Evolutionary conservation across 2,113 vertebrate species (phyloP).

Genomic region (Speoplatyrhinus poulsoni): DNA sequence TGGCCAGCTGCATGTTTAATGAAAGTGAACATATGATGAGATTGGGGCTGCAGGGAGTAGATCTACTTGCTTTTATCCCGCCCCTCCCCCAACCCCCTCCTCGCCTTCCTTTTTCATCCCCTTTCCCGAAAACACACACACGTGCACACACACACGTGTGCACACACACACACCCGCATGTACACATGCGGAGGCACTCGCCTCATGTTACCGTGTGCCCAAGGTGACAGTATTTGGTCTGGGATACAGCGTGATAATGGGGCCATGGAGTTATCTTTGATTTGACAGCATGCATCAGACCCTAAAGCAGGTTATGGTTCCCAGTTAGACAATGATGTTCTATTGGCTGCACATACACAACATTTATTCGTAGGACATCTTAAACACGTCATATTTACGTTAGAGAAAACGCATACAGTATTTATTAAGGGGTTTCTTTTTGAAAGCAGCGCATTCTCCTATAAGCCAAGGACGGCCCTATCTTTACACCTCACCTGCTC

Average conservation of each 20-base stretch:
- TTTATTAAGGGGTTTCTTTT: too few relatives aligned
- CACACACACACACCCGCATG: conserved; percentile 1
- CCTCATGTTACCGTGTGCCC: too few relatives aligned
- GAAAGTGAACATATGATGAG: conserved; percentile 59
- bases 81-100: conserved; percentile 3
- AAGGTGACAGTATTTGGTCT: neutral
- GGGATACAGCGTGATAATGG: neutral
- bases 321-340: conserved; percentile 30
- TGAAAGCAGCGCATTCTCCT: neutral
- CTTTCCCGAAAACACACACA: neutral
- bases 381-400: too few relatives aligned
- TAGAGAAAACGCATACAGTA: too few relatives aligned
- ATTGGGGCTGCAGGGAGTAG: conserved; percentile 42
- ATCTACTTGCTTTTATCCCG: conserved; percentile 54
- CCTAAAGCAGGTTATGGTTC: conserved; percentile 13
- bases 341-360: conserved; percentile 1
- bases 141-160: conserved; percentile 7
- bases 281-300: neutral
- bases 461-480: neutral
- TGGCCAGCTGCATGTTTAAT: conserved; percentile 65
- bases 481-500: neutral
- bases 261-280: neutral
- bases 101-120: too few relatives aligned
- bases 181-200: neutral
- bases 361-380: neutral